Conservation (phyloP, 2,113 vertebrate species). For the Daphoenositta chrysoptera region DNA sequence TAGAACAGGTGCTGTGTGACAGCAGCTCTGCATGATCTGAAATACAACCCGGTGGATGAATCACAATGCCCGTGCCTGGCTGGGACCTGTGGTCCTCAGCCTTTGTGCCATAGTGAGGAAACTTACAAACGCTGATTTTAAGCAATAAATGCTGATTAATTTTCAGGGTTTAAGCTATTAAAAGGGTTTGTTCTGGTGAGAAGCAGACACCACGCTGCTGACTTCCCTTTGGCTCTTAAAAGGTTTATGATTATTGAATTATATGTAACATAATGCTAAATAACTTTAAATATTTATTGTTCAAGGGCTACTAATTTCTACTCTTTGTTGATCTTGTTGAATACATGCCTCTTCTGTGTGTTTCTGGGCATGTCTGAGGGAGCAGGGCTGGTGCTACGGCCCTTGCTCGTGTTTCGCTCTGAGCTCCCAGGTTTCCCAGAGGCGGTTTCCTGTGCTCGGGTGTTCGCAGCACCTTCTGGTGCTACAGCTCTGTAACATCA, state of each 20-base stretch:
- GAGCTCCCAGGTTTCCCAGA: neutral
- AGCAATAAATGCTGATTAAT: neutral
- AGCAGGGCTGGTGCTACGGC: neutral
- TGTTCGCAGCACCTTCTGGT: neutral
- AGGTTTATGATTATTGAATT: neutral
- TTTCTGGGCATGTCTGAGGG: neutral
- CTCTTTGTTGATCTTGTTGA: neutral
- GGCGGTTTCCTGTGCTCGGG: rapidly evolving
- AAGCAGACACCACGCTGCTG: neutral
- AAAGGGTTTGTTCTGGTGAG: neutral
- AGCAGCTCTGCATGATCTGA: neutral
- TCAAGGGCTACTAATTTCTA: neutral
- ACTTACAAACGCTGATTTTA: neutral
- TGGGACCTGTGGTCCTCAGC: rapidly evolving
- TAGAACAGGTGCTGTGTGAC: neutral
- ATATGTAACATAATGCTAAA: neutral
- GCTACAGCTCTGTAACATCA: rapidly evolving
- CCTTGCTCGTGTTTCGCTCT: rapidly evolving
- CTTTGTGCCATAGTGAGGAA: neutral
- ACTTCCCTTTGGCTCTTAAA: neutral
- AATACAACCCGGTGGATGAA: neutral
- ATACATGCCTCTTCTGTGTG: neutral
- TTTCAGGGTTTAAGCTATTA: neutral
- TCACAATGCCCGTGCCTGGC: rapidly evolving
- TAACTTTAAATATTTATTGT: neutral